Evolutionary conservation across 1,140 invertebrate species (phyloP).

Genomic region (Leptoteleia sp.): DNA sequence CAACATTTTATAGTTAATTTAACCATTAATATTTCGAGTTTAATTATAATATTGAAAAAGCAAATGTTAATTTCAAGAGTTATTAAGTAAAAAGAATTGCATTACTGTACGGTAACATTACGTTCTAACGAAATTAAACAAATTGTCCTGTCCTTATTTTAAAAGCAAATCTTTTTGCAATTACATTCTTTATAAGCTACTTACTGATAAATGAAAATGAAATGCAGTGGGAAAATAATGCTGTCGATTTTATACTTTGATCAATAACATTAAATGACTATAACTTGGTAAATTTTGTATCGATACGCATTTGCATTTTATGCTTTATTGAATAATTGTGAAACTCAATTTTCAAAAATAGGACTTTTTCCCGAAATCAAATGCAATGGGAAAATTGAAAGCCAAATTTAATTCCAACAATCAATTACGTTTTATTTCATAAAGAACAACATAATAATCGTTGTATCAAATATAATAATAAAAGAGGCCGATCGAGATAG

Average conservation of each 20-base stretch:
- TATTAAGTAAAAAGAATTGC: too few species aligned
- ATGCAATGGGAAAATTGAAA: slow-evolving; percentile 32
- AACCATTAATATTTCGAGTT: too few species aligned
- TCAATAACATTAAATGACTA: slow-evolving; percentile 35
- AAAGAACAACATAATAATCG: slow-evolving; percentile 10
- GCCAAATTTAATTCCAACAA: slow-evolving; percentile 36
- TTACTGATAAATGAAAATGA: slow-evolving; percentile 8
- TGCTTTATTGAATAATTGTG: slow-evolving; percentile 45
- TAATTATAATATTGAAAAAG: too few species aligned
- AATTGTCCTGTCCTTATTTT: too few species aligned
- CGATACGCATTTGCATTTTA: slow-evolving; percentile 44
- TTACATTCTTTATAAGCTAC: too few species aligned
- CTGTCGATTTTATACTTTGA: slow-evolving; percentile 28
- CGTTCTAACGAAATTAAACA: too few species aligned
- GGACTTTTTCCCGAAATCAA: slow-evolving; percentile 37
- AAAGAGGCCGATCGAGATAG: too few species aligned
- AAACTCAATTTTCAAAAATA: slow-evolving; percentile 42
- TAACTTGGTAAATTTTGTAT: slow-evolving; percentile 37
- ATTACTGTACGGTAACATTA: too few species aligned
- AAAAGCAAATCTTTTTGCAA: too few species aligned
- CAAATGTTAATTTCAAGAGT: too few species aligned
- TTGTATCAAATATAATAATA: too few species aligned
- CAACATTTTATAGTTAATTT: too few species aligned
- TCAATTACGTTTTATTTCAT: slow-evolving; percentile 41
- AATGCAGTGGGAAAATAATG: slow-evolving; percentile 1